Percentiles rank a stretch among this genome's conserved stretches.
Evolutionary conservation across 2,113 vertebrate species (phyloP).

Genomic region (Otis tarda): DNA sequence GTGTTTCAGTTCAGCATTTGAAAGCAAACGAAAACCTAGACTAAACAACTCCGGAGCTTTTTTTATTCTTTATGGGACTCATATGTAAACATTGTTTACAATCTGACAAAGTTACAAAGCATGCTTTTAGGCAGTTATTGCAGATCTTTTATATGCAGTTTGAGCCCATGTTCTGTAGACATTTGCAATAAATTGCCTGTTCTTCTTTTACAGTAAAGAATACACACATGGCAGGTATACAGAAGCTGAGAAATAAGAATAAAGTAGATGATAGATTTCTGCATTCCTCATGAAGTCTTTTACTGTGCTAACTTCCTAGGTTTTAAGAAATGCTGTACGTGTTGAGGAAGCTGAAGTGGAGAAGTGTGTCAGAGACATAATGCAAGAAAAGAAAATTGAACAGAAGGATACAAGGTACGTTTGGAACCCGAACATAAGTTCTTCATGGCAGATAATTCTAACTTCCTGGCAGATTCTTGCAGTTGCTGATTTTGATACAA

Average conservation of each 20-base stretch:
- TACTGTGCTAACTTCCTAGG: slow-evolving; percentile 65
- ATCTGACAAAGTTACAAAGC: not conserved
- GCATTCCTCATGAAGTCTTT: not conserved
- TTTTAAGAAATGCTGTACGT: slow-evolving; percentile 80
- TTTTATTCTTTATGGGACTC: not conserved
- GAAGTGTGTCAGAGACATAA: slow-evolving; percentile 79
- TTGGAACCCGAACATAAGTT: not conserved
- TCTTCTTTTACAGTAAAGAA: not conserved
- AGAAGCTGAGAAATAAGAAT: not conserved
- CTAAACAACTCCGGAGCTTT: not conserved
- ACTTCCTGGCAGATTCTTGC: not conserved
- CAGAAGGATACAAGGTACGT: slow-evolving; percentile 84
- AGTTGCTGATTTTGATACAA: not conserved
- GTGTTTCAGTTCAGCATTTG: not conserved
- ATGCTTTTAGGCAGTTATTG: not conserved
- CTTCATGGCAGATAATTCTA: not conserved
- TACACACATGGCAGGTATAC: not conserved
- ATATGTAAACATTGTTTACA: not conserved
- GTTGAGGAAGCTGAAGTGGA: slow-evolving; percentile 76
- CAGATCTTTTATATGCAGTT: not conserved
- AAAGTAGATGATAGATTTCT: not conserved
- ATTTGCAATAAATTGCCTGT: not conserved
- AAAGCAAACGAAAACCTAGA: not conserved
- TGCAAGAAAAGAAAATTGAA: slow-evolving; percentile 84
- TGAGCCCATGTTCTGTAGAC: not conserved